phyloP scores from a whole-genome alignment of 2,113 vertebrate genomes.

The Gadus chalcogrammus region DNA sequence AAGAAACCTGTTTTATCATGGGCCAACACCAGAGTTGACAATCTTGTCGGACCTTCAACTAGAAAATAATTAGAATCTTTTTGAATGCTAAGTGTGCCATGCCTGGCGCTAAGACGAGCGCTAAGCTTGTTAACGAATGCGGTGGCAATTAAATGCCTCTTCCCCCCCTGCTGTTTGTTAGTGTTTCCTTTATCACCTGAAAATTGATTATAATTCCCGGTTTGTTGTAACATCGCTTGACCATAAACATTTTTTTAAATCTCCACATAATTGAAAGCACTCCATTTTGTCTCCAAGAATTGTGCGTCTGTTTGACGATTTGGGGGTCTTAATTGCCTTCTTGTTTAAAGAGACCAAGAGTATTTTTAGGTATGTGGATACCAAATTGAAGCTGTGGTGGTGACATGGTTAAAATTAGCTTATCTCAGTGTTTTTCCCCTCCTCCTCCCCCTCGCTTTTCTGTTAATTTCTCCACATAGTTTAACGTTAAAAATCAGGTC shows the following conservation, averaged over 20 bases:
- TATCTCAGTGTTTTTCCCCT: constrained; percentile 55
- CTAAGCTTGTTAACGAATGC: constrained; percentile 76
- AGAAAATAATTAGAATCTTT: constrained; percentile 81
- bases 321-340: constrained; percentile 30
- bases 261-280: constrained; percentile 51
- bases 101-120: constrained; percentile 62
- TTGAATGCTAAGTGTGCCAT: constrained; percentile 72
- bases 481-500: constrained; percentile 79
- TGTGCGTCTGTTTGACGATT: constrained; percentile 17
- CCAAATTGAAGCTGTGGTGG: constrained; percentile 51
- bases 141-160: constrained; percentile 72
- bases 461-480: constrained; percentile 74
- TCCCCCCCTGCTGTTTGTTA: constrained; percentile 47
- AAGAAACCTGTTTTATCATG: constrained; percentile 73
- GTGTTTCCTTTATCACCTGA: constrained; percentile 69
- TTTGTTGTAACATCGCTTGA: constrained; percentile 41
- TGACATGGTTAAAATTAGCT: constrained; percentile 62
- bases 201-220: constrained; percentile 67
- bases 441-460: constrained; percentile 30
- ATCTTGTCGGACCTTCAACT: constrained; percentile 73
- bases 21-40: constrained; percentile 74
- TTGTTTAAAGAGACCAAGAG: constrained; percentile 28
- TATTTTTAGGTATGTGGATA: constrained; percentile 48
- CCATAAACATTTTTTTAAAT: constrained; percentile 56
- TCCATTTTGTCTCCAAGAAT: constrained; percentile 2